phyloP scores from a whole-genome alignment of 2,888 invertebrate genomes.

The Stomorhina lunata region DNA sequence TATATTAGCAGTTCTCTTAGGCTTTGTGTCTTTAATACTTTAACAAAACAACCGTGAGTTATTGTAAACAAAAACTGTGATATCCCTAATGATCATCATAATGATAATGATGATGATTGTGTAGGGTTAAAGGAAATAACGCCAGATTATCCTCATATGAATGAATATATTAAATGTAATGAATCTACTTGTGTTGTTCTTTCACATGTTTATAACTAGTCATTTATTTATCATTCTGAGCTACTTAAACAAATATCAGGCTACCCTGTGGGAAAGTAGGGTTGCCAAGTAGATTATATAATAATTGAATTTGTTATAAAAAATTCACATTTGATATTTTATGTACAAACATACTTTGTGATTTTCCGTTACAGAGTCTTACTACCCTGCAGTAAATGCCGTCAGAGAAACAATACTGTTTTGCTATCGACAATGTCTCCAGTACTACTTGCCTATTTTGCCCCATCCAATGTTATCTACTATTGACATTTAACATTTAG shows the following conservation, averaged over 20 bases:
- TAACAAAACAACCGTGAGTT: constrained; percentile 40
- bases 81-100: constrained; percentile 15
- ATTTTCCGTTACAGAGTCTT: too few species aligned
- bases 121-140: constrained; percentile 50
- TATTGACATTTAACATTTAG: too few species aligned
- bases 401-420: too few species aligned
- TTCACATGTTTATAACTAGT: constrained; percentile 17
- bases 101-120: not conserved
- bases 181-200: constrained; percentile 17
- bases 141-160: not conserved
- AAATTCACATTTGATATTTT: too few species aligned
- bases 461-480: too few species aligned
- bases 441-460: too few species aligned
- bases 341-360: too few species aligned
- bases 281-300: not conserved
- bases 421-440: too few species aligned
- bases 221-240: constrained; percentile 41
- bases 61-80: constrained; percentile 64
- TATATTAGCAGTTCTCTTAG: not conserved
- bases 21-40: constrained; percentile 27
- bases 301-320: not conserved
- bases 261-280: not conserved
- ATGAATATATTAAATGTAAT: constrained; percentile 2
- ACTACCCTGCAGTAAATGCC: too few species aligned
- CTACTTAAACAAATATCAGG: constrained; percentile 39